Percentiles rank a stretch among this genome's conserved stretches.
Evolutionary conservation across 1,140 invertebrate species (phyloP).

Genomic region (Saccostrea glomerata): DNA sequence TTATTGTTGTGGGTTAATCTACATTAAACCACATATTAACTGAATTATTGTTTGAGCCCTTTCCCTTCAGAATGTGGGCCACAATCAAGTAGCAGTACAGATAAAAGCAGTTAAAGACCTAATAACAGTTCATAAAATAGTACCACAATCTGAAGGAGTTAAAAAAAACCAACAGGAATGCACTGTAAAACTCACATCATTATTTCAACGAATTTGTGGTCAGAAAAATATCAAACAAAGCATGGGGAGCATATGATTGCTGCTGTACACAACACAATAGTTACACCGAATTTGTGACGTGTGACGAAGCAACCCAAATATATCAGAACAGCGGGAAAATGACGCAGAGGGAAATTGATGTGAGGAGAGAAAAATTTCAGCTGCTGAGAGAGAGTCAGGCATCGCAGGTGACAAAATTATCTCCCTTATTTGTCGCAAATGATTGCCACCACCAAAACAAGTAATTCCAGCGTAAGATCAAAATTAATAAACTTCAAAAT

Average conservation of each 20-base stretch:
- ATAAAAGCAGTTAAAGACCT: not conserved
- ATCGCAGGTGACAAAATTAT: not conserved
- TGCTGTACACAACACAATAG: not conserved
- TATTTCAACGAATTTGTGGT: too few species aligned
- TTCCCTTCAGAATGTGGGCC: not conserved
- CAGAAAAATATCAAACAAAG: not conserved
- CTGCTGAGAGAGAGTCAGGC: not conserved
- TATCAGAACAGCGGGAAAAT: not conserved
- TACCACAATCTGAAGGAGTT: not conserved
- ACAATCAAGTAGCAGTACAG: not conserved
- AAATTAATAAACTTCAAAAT: not conserved
- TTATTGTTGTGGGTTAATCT: conserved; percentile 5
- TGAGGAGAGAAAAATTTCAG: not conserved
- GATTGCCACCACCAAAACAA: not conserved
- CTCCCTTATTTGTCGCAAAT: not conserved
- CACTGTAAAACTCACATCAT: too few species aligned
- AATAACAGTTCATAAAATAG: not conserved
- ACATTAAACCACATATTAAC: conserved; percentile 8
- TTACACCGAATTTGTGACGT: not conserved
- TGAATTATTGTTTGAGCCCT: not conserved
- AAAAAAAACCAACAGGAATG: not conserved
- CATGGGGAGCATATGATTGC: not conserved
- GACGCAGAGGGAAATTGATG: not conserved
- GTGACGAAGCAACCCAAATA: not conserved
- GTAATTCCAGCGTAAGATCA: not conserved